Evolutionary conservation across 2,113 vertebrate genomes (phyloP), one percentile per base, ranked within the genome.

Genomic region (Chaetura pelagica): DNA sequence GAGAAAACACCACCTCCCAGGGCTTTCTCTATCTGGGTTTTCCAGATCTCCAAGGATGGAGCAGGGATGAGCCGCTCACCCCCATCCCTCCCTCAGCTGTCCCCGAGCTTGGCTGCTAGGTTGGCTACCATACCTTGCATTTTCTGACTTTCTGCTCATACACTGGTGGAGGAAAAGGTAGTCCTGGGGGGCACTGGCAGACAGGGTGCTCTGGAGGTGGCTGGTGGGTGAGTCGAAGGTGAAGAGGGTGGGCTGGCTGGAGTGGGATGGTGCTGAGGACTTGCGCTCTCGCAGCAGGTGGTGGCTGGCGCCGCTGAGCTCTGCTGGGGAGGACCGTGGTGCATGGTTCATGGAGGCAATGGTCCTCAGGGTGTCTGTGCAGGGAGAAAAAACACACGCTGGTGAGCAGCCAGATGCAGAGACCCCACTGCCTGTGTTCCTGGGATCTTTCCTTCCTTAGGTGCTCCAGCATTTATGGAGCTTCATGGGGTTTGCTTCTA

Each of bases 151-250:
- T 90, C 99, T 99, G 98, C 99, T 99, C 98, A 99, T 98, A 96
- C 99, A 99, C 96, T 99, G 99, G 96, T 99, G 99, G 58, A 99
- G 98, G 77, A 99, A 99, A 97, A 99, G 99, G 97, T 99, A 99
- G 97, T 99, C 99, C 98, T 99, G 99, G 30, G 99, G 99, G 6
- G 98, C 99, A 8, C 99, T 99, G 98, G 99, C 99, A 17, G 99
- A 99, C 96, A 99, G 96, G 49, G 98, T 94, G 72, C 98, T 97
- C 90, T 98, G 99, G 66, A 96, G 55, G 72, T 98, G 98, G 84
- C 97, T 89, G 7, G 98, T 80, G 5, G 99, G 98, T 1, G 99
- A 98, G 69, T 99, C 99, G 1, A 99, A 99, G 8, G 99, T 99
- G 98, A 99, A 99, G 74, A 99, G 97, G 55, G 99, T 98, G 14